A percentile compares a stretch with the other conserved stretches of the same genome.
phyloP scores from a whole-genome alignment of 1,140 invertebrate genomes.

The Drosophila varians region DNA sequence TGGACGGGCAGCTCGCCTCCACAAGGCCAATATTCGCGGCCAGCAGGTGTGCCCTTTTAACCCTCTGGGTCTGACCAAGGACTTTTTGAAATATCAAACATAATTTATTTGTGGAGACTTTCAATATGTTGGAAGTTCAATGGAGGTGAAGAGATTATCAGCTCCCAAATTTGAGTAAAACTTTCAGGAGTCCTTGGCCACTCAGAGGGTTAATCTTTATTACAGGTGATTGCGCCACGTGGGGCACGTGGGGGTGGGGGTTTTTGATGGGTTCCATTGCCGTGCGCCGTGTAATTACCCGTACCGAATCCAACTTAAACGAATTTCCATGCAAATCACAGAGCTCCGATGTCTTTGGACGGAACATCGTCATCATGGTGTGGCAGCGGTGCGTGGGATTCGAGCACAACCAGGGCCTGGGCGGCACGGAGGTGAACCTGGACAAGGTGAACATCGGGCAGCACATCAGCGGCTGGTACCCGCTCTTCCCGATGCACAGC shows the following conservation, averaged over 20 bases:
- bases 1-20: conserved; percentile 4
- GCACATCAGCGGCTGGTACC: conserved; percentile 94
- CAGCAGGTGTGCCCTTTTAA: conserved; percentile 16
- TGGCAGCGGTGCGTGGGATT: conserved; percentile 94
- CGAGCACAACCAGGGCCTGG: conserved; percentile 94
- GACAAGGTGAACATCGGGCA: conserved; percentile 91
- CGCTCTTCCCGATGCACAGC: conserved; percentile 92
- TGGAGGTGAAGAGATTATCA: background rate
- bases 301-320: conserved; percentile 18
- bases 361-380: conserved; percentile 90
- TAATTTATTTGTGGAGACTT: background rate
- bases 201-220: conserved; percentile 14
- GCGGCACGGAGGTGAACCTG: conserved; percentile 92
- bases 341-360: conserved; percentile 92
- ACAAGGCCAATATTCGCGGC: conserved; percentile 40
- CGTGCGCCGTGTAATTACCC: conserved; percentile 60
- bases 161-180: background rate
- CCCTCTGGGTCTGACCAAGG: conserved; percentile 9
- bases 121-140: background rate
- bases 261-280: too few species aligned
- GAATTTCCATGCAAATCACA: conserved; percentile 75
- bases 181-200: background rate
- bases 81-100: background rate
- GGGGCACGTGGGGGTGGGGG: too few species aligned
- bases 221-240: background rate